Base-by-base conservation (phyloP, 2,888 invertebrate species). In the Salpingus planirostris region DNA sequence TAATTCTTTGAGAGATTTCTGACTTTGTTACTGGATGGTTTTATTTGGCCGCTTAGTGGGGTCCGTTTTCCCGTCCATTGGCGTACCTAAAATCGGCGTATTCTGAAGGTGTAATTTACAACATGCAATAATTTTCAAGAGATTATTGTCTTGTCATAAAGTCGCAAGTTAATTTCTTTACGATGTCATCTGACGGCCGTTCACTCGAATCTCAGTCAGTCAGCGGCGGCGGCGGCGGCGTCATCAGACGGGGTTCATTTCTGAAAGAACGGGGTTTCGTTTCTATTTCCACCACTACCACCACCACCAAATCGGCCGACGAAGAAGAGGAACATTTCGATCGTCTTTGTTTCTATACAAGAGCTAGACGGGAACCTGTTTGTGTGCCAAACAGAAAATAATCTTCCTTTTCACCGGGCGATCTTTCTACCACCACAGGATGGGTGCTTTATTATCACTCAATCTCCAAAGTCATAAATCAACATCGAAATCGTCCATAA, bases 391-490 rank as follows among this genome's bases (percentile, higher is more conserved):
- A 31, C 23, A 38, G n/a, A n/a, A n/a, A n/a, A 38, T 29, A 25
- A 31, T 38, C n/a, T 29, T 31, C 25, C 33, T 30, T 32, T 36
- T 33, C 32, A 24, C 28, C 23, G 24, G 18, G n/a, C n/a, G n/a
- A n/a, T n/a, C n/a, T n/a, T n/a, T n/a, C 14, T 15, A 22, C 28
- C 22, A 24, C 21, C 23, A 24, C 28, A 18, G 27, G 27, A 31
- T 26, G 27, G 31, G 28, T 33, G 31, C 27, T 41, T 45, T n/a
- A n/a, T 48, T 46, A 48, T 47, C 47, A 41, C 46, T 46, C 49
- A 50, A 46, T 50, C 45, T 43, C 15, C 39, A 46, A 42, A 42
- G 46, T 38, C 46, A 50, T 55, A 55, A 54, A 53, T 55, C 52
- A 53, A 41, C 29, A 40, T 44, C 44, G 42, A 50, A 50, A 47